A percentile compares a stretch with the other conserved stretches of the same genome.
phyloP scores from a whole-genome alignment of 2,888 invertebrate species.

The Notodonta dromedarius region DNA sequence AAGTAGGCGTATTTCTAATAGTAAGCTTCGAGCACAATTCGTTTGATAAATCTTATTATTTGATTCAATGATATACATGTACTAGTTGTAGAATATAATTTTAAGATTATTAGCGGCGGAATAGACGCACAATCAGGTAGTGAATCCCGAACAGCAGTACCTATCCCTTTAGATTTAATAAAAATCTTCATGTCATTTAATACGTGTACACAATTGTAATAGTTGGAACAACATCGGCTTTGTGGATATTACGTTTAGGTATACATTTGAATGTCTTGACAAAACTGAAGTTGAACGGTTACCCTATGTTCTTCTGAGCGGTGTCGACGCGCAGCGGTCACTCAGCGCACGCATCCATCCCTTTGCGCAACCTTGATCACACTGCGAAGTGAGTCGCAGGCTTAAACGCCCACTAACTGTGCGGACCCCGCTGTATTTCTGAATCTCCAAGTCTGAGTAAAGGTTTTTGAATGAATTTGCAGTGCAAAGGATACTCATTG shows the following conservation, averaged over 20 bases:
- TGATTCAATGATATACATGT: conserved; percentile 53
- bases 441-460: conserved; percentile 64
- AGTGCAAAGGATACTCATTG: conserved; percentile 45
- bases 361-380: neutral
- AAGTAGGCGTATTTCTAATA: conserved; percentile 39
- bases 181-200: conserved; percentile 28
- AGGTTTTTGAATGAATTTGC: conserved; percentile 53
- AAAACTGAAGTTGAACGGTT: conserved; percentile 50
- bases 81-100: conserved; percentile 55
- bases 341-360: neutral
- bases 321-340: conserved; percentile 17
- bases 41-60: conserved; percentile 52
- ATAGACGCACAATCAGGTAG: conserved; percentile 54
- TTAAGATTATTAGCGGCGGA: conserved; percentile 57
- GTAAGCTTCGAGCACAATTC: conserved; percentile 59
- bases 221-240: conserved; percentile 10
- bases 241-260: conserved; percentile 20
- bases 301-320: conserved; percentile 13
- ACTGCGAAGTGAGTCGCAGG: no score
- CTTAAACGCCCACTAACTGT: conserved; percentile 11
- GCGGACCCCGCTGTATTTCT: conserved; percentile 35
- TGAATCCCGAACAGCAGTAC: conserved; percentile 38
- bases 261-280: conserved; percentile 61
- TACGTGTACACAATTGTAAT: conserved; percentile 22
- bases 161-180: conserved; percentile 31